Percentiles rank a stretch among this genome's conserved stretches.
Conservation (phyloP, 1,140 invertebrate genomes). For the Pseudomyrmex gracilis region DNA sequence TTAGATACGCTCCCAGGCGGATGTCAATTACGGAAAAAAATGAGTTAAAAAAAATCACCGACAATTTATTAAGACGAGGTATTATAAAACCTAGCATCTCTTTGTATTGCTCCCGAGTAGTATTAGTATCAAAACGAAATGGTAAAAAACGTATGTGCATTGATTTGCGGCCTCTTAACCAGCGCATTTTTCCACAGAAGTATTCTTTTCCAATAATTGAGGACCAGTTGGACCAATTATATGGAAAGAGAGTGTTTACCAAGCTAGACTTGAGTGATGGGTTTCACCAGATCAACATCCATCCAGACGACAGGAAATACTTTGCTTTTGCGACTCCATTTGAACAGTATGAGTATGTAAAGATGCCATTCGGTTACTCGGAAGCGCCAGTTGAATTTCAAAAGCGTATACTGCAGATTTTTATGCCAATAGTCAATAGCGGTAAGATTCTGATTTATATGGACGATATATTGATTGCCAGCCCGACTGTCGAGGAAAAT, state of each 20-base stretch:
- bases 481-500: not conserved
- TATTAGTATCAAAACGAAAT: not conserved
- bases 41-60: not conserved
- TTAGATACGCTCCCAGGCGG: constrained; percentile 16
- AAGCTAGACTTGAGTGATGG: constrained; percentile 2
- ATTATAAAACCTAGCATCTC: constrained; percentile 22
- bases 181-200: not conserved
- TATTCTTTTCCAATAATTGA: not conserved
- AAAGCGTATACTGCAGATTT: not conserved
- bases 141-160: not conserved
- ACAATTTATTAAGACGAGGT: constrained; percentile 1
- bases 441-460: not conserved
- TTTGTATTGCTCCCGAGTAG: not conserved
- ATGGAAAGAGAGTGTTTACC: not conserved
- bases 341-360: not conserved
- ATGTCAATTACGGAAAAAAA: not conserved
- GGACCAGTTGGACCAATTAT: not conserved
- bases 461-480: not conserved
- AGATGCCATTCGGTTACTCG: not conserved
- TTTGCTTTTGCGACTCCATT: not conserved
- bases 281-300: not conserved
- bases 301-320: not conserved
- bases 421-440: not conserved
- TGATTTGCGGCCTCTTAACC: not conserved
- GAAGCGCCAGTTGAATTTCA: not conserved